Evolutionary conservation across 2,113 vertebrate genomes (phyloP).

Genomic region (Ramphastos sulfuratus): DNA sequence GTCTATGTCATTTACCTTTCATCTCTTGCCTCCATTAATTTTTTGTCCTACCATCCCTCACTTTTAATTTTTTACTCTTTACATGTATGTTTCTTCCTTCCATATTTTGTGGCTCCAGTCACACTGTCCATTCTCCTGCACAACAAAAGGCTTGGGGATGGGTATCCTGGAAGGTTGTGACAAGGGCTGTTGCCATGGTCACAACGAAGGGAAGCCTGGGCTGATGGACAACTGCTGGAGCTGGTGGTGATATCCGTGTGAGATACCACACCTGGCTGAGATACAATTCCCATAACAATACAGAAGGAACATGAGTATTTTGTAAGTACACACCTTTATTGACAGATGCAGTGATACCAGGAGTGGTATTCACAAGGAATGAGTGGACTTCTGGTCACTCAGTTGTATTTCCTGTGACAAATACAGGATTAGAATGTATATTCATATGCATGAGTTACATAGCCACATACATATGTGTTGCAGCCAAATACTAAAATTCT

Average conservation of each 20-base stretch:
- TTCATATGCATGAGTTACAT: neutral
- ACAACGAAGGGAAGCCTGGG: neutral
- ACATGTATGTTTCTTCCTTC: neutral
- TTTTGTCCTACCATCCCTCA: neutral
- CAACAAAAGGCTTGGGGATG: neutral
- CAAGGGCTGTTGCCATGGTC: neutral
- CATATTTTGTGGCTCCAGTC: neutral
- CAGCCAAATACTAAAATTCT: neutral
- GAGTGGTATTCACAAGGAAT: fast-evolving
- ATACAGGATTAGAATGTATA: neutral
- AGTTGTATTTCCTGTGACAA: neutral
- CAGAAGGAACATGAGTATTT: neutral
- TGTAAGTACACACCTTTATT: neutral
- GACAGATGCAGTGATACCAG: neutral
- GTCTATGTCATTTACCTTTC: neutral
- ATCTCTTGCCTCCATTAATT: neutral
- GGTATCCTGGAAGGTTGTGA: neutral
- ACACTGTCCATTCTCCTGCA: neutral
- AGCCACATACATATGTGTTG: neutral
- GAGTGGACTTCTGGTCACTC: neutral
- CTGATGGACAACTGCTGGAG: neutral
- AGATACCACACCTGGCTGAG: neutral
- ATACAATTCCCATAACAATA: neutral
- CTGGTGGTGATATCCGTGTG: neutral
- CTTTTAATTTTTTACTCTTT: neutral